These are phyloP conservation scores for Tipula unca DNA, from an alignment of 2,888 invertebrate genomes.

Conservation along the genomic window DNA sequence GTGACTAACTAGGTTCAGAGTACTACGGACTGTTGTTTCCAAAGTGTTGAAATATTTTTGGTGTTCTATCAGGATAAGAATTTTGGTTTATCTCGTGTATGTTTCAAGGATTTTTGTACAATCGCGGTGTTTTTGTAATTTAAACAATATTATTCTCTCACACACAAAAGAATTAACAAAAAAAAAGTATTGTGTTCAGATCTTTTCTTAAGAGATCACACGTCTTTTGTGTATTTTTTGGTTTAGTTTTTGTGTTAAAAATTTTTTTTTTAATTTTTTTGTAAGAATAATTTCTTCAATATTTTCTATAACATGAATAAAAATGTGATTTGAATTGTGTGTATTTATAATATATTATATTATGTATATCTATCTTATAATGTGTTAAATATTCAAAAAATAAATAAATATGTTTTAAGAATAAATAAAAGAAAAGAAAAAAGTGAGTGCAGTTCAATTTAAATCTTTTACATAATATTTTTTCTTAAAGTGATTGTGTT, in stretches of 20 bases:
- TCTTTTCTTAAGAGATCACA: background rate
- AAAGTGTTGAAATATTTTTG: background rate
- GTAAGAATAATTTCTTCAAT: background rate
- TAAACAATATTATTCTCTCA: background rate
- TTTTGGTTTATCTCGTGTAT: background rate
- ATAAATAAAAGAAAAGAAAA: background rate
- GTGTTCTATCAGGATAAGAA: background rate
- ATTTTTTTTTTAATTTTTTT: background rate
- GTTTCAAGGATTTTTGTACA: background rate
- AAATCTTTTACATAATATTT: background rate
- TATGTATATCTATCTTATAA: background rate
- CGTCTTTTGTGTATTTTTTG: background rate
- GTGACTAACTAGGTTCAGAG: constrained; percentile 8
- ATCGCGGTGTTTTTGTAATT: background rate
- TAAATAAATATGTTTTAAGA: background rate
- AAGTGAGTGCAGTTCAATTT: background rate
- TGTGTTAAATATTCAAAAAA: background rate
- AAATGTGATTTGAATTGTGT: constrained; percentile 9
- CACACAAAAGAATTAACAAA: background rate
- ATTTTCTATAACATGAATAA: background rate
- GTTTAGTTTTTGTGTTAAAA: background rate
- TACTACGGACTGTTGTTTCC: background rate
- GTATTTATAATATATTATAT: background rate
- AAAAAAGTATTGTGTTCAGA: background rate
- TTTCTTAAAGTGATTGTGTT: background rate